phyloP scores from a whole-genome alignment of 2,113 vertebrate genomes.

The Eonycteris spelaea region DNA sequence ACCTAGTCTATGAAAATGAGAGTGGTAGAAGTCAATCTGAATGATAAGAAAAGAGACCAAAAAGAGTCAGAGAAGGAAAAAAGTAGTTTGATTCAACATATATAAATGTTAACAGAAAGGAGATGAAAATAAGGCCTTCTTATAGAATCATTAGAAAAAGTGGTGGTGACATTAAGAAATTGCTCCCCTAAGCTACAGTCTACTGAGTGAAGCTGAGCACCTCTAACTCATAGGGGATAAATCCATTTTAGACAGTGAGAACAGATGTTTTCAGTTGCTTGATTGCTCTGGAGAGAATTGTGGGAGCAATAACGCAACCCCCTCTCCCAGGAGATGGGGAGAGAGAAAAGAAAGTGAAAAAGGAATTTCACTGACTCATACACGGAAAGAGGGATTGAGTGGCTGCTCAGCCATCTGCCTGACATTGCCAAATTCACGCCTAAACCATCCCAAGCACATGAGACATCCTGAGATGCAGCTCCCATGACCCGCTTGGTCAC shows the following conservation, averaged over 20 bases:
- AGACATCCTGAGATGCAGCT: neutral
- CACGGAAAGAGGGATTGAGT: neutral
- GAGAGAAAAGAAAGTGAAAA: neutral
- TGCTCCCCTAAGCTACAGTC: neutral
- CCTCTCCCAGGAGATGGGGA: neutral
- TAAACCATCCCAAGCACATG: neutral
- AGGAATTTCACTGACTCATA: neutral
- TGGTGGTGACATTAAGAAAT: neutral
- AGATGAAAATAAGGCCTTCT: neutral
- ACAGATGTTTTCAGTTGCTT: neutral
- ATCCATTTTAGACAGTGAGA: neutral
- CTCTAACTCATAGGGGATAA: neutral
- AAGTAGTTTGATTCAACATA: neutral
- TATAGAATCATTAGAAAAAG: neutral
- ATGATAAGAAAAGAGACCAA: neutral
- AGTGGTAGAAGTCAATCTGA: neutral
- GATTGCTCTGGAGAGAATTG: neutral
- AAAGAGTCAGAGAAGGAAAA: neutral
- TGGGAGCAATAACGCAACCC: neutral
- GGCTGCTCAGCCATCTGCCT: neutral
- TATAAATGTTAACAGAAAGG: neutral
- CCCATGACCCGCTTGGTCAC: neutral
- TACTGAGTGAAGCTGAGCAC: neutral
- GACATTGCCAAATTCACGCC: neutral
- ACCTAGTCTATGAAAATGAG: neutral